Conservation (phyloP, 2,797 vertebrate genomes). For the Carapus acus region DNA sequence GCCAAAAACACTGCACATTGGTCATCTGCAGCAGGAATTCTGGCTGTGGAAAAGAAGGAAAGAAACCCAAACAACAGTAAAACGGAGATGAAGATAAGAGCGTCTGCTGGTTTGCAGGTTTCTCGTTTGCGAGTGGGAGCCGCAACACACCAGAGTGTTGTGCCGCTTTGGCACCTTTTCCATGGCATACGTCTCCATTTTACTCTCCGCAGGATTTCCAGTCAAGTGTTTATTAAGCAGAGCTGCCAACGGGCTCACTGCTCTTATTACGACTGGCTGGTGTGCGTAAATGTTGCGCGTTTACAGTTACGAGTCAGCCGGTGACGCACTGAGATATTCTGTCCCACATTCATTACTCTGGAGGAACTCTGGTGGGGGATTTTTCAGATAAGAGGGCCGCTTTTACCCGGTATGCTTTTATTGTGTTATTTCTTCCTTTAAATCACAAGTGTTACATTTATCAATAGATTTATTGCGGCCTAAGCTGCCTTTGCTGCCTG, state of each 20-base stretch:
- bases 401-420: too few relatives aligned
- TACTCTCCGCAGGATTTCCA: constrained; percentile 16
- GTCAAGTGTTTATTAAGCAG: constrained; percentile 18
- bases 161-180: constrained; percentile 11
- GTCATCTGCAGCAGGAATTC: too few relatives aligned
- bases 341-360: constrained; percentile 5
- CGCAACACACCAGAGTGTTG: constrained; percentile 1
- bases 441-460: too few relatives aligned
- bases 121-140: not conserved
- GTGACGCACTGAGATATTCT: constrained; percentile 14
- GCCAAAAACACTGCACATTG: too few relatives aligned
- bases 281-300: constrained; percentile 9
- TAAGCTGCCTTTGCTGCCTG: too few relatives aligned
- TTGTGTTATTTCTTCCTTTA: too few relatives aligned
- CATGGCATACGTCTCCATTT: constrained; percentile 24
- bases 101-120: not conserved
- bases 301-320: constrained; percentile 4
- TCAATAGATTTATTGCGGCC: too few relatives aligned
- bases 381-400: constrained; percentile 12
- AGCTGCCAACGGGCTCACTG: constrained; percentile 20
- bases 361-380: not conserved
- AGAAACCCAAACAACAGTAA: too few relatives aligned
- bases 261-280: not conserved
- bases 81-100: too few relatives aligned
- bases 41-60: too few relatives aligned